Conservation (phyloP, 2,888 invertebrate genomes). For the Leptogaster cylindrica region DNA sequence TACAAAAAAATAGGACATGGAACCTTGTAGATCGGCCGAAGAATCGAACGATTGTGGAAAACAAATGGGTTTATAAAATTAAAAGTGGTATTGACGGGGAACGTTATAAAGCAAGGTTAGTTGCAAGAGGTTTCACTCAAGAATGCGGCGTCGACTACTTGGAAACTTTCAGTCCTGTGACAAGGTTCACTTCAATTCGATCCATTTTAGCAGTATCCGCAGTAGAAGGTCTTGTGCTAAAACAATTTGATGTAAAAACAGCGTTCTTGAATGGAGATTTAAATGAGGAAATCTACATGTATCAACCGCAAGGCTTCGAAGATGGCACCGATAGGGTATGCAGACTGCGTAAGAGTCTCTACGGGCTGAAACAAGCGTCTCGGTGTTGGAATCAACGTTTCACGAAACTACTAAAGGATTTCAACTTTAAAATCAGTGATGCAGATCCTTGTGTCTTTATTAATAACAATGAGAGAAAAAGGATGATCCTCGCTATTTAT, state of each 20-base stretch:
- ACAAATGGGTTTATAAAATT: constrained; percentile 46
- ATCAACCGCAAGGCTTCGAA: constrained; percentile 44
- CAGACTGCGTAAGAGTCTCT: constrained; percentile 48
- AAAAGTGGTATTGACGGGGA: constrained; percentile 39
- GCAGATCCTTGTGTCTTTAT: constrained; percentile 52
- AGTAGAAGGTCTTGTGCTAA: constrained; percentile 43
- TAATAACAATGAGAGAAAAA: not conserved
- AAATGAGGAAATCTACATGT: constrained; percentile 46
- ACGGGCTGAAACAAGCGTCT: constrained; percentile 51
- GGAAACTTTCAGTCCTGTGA: constrained; percentile 49
- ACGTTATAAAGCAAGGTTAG: constrained; percentile 46
- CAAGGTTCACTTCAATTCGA: constrained; percentile 42
- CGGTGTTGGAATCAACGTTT: constrained; percentile 50
- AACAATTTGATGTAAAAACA: constrained; percentile 48
- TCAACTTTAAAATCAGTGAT: constrained; percentile 47
- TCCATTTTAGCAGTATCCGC: constrained; percentile 39
- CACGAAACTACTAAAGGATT: constrained; percentile 45
- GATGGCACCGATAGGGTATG: constrained; percentile 47
- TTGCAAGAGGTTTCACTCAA: constrained; percentile 48
- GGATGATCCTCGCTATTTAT: constrained; percentile 49
- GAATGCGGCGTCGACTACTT: constrained; percentile 48
- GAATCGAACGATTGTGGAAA: constrained; percentile 27
- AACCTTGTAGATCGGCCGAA: constrained; percentile 37
- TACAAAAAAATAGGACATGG: constrained; percentile 44
- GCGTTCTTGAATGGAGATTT: constrained; percentile 49